Evolutionary conservation across 53 echinoderm and acorn worm genomes (phyloP), one percentile per base, ranked within the genome.

Genomic region (Temnopleurus reevesii): DNA sequence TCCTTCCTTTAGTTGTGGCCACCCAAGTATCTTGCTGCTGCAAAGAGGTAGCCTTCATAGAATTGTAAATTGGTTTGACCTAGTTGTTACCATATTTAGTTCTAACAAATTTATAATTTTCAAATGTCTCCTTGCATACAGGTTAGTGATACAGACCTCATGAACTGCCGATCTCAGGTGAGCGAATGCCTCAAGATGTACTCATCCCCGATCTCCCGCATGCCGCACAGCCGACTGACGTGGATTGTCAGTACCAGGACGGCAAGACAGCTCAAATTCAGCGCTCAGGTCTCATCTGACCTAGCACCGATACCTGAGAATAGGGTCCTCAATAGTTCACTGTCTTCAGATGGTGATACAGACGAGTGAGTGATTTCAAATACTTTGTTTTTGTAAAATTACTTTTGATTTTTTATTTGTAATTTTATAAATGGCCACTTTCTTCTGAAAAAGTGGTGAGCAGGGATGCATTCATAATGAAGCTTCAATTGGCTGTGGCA

Each of bases 281-380:
- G 93, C 35, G 93, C 94, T 25, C 94, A 96, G 65, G 59, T 93
- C 8, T 76, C 95, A 36, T 90, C 91, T 12, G 91, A 89, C 51
- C 89, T 98, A 53, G 87, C 94, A 7, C 89, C 98, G 0, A 98
- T 98, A 26, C 98, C 94, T 51, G 98, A 98, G 80, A 89, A 95
- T 59, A 84, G 90, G 28, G 91, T 87, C 36, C 71, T 87, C 47
- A 51, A 87, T 19, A 51, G 88, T 21, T 87, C 88, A 0, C 35
- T 66, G 29, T 41, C 44, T 1, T 46, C 49, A 45, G 85, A 60
- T 44, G 83, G 34, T 4, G 56, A 55, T 33, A 85, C 85, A 5
- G 85, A 85, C 15, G 85, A 85, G 85, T 85, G 57, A 85, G 85
- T 85, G 1, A 76, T 15, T 5, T n/a, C 19, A n/a, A 56, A n/a